Evolutionary conservation across 2,113 vertebrate genomes (phyloP).

Genomic region (Oenanthe melanoleuca): DNA sequence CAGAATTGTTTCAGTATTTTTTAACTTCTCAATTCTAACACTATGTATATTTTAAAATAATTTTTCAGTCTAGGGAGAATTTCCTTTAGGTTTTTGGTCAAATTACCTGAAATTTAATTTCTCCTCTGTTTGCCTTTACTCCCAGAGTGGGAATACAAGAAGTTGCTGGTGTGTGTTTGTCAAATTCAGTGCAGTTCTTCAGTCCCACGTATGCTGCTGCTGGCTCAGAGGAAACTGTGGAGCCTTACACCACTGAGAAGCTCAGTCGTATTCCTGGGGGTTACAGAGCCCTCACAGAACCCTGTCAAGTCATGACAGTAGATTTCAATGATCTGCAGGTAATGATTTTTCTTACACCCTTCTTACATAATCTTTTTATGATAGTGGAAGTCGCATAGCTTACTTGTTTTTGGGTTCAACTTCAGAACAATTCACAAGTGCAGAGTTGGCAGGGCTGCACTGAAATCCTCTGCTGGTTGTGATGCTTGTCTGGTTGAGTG

Average conservation of each 20-base stretch:
- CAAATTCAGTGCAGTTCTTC: constrained; percentile 79
- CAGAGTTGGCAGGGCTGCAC: neutral
- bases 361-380: neutral
- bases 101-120: neutral
- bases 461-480: neutral
- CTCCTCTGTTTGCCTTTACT: neutral
- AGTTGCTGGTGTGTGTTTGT: constrained; percentile 82
- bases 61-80: neutral
- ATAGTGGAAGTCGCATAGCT: accelerated
- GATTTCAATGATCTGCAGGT: constrained; percentile 93
- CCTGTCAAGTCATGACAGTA: constrained; percentile 85
- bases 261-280: constrained; percentile 90
- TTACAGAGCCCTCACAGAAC: constrained; percentile 84
- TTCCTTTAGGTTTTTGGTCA: neutral
- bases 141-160: constrained; percentile 79
- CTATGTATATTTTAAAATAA: neutral
- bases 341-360: neutral
- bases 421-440: neutral
- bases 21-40: neutral
- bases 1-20: neutral
- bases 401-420: accelerated
- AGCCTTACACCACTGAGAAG: constrained; percentile 95
- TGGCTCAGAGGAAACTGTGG: constrained; percentile 83
- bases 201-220: constrained; percentile 81
- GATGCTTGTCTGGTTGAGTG: neutral